Evolutionary conservation across 2,113 vertebrate genomes (phyloP), one percentile per base, ranked within the genome.

Genomic region (Nerophis lumbriciformis): DNA sequence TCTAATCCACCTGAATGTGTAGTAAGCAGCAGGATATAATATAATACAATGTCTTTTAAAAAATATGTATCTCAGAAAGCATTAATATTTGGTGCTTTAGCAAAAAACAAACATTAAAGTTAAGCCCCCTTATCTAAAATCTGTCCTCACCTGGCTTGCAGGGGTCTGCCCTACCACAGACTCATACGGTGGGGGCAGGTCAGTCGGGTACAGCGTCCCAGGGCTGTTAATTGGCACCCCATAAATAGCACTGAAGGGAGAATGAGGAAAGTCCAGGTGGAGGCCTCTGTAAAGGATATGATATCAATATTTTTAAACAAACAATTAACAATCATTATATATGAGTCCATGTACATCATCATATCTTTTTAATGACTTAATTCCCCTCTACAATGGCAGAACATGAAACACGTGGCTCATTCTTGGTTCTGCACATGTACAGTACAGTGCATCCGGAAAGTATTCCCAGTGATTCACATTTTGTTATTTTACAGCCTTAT

Each of bases 171-270:
- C 92, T 68, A 98, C 90, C 61, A 98, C 93, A 1, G 93, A 92
- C 84, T 99, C 97, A 1, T 99, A 99, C 0, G 97, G 95, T 7
- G 97, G 96, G 0, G 97, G 97, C 35, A 98, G 89, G 80, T 99
- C 97, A 0, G 94, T 75, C 0, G 97, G 95, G 72, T 96, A 98
- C 21, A 95, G 83, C 28, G 92, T 92, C 21, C 93, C 91, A 0
- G 95, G 97, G 79, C 95, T 99, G 81, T 96, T 95, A 79, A 98
- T 96, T 61, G 93, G 89, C 6, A 95, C 92, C 6, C 94, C 94
- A 0, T 97, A 97, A 50, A 97, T 89, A 70, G 93, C 84, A 72
- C 91, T 93, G 83, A 97, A 96, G 0, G 94, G 91, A 15, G 94
- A 93, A 67, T 94, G 91, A 35, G 93, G 88, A 1, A 98, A 95